These are phyloP conservation scores for Gambelia wislizenii DNA, from an alignment of 2,797 vertebrate species.

Conservation along the genomic window DNA sequence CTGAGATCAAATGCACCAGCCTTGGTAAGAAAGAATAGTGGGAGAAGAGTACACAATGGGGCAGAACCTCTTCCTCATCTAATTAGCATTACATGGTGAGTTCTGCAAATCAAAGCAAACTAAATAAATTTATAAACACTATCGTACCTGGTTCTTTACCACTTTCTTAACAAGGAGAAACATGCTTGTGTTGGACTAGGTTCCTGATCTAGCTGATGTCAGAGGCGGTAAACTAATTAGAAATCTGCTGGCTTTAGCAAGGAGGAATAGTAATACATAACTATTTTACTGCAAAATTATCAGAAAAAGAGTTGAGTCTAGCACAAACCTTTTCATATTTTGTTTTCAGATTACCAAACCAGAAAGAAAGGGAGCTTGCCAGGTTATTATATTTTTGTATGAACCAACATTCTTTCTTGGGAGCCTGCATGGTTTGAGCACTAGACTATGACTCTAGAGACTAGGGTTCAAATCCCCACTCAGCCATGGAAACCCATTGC, in stretches of 20 bases:
- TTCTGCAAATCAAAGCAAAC: slow-evolving; percentile 62
- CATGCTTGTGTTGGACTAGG: neutral
- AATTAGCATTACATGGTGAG: slow-evolving; percentile 65
- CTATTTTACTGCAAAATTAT: neutral
- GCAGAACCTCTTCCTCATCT: slow-evolving; percentile 46
- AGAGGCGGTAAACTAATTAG: neutral
- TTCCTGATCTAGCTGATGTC: neutral
- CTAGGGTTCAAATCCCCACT: too few relatives aligned
- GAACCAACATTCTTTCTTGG: neutral
- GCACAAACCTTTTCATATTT: neutral
- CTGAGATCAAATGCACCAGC: neutral
- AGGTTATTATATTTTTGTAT: neutral
- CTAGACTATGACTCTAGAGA: too few relatives aligned
- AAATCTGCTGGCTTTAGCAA: neutral
- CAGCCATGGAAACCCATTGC: too few relatives aligned
- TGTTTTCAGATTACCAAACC: neutral
- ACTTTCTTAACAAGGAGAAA: neutral
- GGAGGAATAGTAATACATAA: neutral
- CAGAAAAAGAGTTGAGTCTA: neutral
- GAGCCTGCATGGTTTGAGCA: neutral
- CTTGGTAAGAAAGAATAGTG: slow-evolving; percentile 43
- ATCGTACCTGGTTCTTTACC: slow-evolving; percentile 47
- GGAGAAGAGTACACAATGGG: slow-evolving; percentile 32
- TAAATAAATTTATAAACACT: slow-evolving; percentile 56
- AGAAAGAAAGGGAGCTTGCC: neutral